Percentiles rank a stretch among this genome's conserved stretches.
Conservation (phyloP, 2,113 vertebrate genomes). For the Salminus brasiliensis region DNA sequence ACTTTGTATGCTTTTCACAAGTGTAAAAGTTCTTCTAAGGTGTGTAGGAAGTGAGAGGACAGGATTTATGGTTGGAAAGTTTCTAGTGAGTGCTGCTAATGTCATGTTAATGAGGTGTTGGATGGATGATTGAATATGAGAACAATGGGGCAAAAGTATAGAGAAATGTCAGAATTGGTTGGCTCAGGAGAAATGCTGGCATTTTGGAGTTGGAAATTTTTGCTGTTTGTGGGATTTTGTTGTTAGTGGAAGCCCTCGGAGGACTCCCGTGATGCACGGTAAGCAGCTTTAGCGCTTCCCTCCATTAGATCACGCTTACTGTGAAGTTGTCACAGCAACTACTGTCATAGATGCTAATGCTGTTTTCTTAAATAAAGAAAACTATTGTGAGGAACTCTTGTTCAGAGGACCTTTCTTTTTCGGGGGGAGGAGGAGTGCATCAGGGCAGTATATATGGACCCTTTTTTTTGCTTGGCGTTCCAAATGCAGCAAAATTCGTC, state of each 20-base stretch:
- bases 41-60: too few species aligned
- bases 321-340: not conserved
- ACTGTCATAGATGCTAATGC: not conserved
- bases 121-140: not conserved
- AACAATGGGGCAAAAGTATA: not conserved
- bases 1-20: too few species aligned
- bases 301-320: not conserved
- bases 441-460: slow-evolving; percentile 22
- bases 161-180: not conserved
- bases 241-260: not conserved
- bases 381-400: not conserved
- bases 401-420: slow-evolving; percentile 11
- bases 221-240: not conserved
- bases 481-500: slow-evolving; percentile 47
- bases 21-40: too few species aligned
- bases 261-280: not conserved
- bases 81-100: not conserved
- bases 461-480: slow-evolving; percentile 36
- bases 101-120: not conserved
- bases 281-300: not conserved
- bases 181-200: not conserved
- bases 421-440: slow-evolving; percentile 1
- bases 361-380: not conserved
- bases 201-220: not conserved
- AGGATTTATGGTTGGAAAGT: too few species aligned